Evolutionary conservation across 2,113 vertebrate genomes (phyloP).

Genomic region (Geococcyx californianus): DNA sequence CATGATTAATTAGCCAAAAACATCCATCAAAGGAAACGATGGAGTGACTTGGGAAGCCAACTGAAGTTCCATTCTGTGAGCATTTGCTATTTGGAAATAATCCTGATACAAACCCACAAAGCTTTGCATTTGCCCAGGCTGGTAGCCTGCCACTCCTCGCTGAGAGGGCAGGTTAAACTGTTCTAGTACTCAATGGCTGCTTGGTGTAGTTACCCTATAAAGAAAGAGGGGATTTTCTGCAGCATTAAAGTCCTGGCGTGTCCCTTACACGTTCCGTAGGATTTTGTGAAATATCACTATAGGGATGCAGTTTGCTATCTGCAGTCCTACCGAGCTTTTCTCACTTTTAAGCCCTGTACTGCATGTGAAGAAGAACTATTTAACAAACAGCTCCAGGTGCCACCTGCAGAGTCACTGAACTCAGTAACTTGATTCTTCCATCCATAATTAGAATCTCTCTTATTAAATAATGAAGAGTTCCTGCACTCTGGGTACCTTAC

Average conservation of each 20-base stretch:
- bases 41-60: neutral
- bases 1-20: neutral
- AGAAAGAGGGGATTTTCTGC: neutral
- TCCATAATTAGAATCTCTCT: constrained; percentile 44
- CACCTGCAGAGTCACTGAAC: neutral
- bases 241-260: neutral
- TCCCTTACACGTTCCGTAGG: neutral
- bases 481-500: neutral
- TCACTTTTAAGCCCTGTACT: neutral
- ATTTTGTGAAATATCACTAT: neutral
- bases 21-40: neutral
- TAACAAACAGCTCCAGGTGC: neutral
- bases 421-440: neutral
- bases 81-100: neutral
- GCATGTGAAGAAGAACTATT: neutral
- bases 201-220: neutral
- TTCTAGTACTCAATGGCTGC: rapidly evolving
- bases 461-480: constrained; percentile 58
- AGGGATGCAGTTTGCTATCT: neutral
- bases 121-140: no score
- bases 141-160: neutral
- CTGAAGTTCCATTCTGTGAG: neutral
- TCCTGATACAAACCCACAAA: rapidly evolving
- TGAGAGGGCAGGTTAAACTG: neutral
- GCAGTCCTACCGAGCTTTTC: no score